Conservation (phyloP, 2,113 vertebrate species). For the Forbesichthys agassizii region DNA sequence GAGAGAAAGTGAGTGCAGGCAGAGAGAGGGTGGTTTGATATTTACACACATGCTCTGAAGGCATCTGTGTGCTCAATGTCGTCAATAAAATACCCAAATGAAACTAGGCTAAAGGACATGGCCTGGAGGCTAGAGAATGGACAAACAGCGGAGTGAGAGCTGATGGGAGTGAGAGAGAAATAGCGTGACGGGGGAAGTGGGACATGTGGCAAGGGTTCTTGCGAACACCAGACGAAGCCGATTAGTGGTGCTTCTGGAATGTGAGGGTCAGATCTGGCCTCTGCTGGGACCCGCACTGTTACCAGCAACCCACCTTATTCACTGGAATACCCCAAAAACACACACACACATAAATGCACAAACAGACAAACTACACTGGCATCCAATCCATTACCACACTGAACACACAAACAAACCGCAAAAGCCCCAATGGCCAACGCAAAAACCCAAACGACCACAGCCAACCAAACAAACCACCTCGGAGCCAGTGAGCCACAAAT, state of each 20-base stretch:
- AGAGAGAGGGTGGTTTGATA: constrained; percentile 23
- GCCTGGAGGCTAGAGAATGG: constrained; percentile 23
- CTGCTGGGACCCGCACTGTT: constrained; percentile 75
- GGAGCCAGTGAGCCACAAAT: neutral
- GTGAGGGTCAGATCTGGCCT: constrained; percentile 74
- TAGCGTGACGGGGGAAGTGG: constrained; percentile 51
- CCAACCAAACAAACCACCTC: constrained; percentile 32
- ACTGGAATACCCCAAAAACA: constrained; percentile 46
- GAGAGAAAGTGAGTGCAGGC: constrained; percentile 34
- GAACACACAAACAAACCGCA: constrained; percentile 48
- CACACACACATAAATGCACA: constrained; percentile 39
- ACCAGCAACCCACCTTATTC: constrained; percentile 71
- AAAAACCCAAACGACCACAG: constrained; percentile 24
- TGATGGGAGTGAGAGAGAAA: constrained; percentile 38
- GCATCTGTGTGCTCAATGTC: constrained; percentile 17
- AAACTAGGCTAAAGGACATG: constrained; percentile 35
- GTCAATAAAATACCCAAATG: constrained; percentile 34
- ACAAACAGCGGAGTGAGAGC: constrained; percentile 26
- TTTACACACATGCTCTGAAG: constrained; percentile 28
- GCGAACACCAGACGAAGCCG: constrained; percentile 67
- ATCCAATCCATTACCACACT: constrained; percentile 47
- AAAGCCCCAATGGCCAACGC: constrained; percentile 38
- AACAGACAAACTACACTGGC: constrained; percentile 49
- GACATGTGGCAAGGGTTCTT: constrained; percentile 57
- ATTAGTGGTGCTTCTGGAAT: constrained; percentile 78